Percentiles rank a stretch among this genome's conserved stretches.
phyloP scores from a whole-genome alignment of 2,888 invertebrate genomes.

The Chironomus riparius region DNA sequence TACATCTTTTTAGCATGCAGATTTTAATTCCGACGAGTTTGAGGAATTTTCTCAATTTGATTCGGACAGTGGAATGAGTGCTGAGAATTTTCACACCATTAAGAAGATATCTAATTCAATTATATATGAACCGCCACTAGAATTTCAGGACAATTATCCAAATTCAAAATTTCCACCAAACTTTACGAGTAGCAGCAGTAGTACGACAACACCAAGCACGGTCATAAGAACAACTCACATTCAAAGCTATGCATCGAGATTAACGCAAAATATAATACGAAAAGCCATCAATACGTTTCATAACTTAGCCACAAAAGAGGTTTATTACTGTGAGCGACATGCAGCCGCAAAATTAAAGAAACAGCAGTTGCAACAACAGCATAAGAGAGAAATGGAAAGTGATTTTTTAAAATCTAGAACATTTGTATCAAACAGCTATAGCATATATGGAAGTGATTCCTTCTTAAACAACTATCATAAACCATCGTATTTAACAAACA shows the following conservation, averaged over 20 bases:
- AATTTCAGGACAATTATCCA: constrained; percentile 55
- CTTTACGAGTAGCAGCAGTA: not conserved
- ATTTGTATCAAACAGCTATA: not conserved
- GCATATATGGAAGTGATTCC: constrained; percentile 40
- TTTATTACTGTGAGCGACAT: constrained; percentile 19
- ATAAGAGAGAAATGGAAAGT: constrained; percentile 9
- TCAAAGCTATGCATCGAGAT: constrained; percentile 30
- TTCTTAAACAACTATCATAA: constrained; percentile 34
- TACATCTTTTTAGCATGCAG: constrained; percentile 53
- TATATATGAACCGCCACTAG: constrained; percentile 74
- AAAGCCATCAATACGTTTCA: constrained; percentile 34
- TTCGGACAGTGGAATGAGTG: constrained; percentile 67
- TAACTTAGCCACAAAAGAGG: constrained; percentile 13
- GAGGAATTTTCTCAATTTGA: constrained; percentile 68
- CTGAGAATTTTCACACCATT: constrained; percentile 72
- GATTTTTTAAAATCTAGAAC: constrained; percentile 33
- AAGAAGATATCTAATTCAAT: constrained; percentile 57
- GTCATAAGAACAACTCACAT: constrained; percentile 35
- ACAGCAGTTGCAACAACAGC: constrained; percentile 15
- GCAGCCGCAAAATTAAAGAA: constrained; percentile 23
- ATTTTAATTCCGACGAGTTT: constrained; percentile 35
- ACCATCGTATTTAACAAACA: not conserved
- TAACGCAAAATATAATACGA: constrained; percentile 30
- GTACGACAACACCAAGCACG: constrained; percentile 40
- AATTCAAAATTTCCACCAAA: not conserved